Base-by-base conservation (phyloP, 2,797 vertebrate species). In the Sebastes diaconus region DNA sequence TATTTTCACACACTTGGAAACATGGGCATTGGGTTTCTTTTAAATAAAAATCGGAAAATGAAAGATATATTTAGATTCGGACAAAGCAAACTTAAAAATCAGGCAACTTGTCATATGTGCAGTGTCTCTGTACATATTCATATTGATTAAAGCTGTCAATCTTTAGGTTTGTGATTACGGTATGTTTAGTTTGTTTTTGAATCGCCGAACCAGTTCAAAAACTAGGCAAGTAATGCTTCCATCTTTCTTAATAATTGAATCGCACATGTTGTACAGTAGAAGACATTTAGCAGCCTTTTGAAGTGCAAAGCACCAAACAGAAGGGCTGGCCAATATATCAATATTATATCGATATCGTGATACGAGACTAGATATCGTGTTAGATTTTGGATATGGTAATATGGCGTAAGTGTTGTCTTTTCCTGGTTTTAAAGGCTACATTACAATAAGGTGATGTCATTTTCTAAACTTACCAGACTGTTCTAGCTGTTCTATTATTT, bases 151-250 rank as follows among this genome's bases (percentile, higher is more conserved):
- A 36, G 25, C 2, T 68, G 34, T 39, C 5, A 0, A 24, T 64
- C 12, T 39, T 22, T 29, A 67, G 63, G 42, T 5, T 59, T 1
- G 7, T 29, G 0, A 12, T 39, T 54, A 52, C 18, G 16, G 16
- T 46, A 46, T 74, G 4, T 72, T 75, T 16, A 50, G 29, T 66
- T 75, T 64, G 34, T 46, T 18, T 59, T 54, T n/a, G 3, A 52
- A 27, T 78, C 1, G 6, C 1, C 1, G 1, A 22, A 34, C 25
- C n/a, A 34, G 11, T 22, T 36, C 0, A 67, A 25, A 50, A 64
- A 39, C 4, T 1, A 7, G 1, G 1, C 6, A 32, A 70, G 16
- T 29, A 29, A 59, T 58, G 16, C 4, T 42, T 71, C 4, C 12
- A 22, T 68, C 11, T n/a, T 16, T 24, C 22, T 8, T 55, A 29